These are phyloP conservation scores for Myripristis murdjan DNA, from an alignment of 2,797 vertebrate genomes.

Conservation along the genomic window DNA sequence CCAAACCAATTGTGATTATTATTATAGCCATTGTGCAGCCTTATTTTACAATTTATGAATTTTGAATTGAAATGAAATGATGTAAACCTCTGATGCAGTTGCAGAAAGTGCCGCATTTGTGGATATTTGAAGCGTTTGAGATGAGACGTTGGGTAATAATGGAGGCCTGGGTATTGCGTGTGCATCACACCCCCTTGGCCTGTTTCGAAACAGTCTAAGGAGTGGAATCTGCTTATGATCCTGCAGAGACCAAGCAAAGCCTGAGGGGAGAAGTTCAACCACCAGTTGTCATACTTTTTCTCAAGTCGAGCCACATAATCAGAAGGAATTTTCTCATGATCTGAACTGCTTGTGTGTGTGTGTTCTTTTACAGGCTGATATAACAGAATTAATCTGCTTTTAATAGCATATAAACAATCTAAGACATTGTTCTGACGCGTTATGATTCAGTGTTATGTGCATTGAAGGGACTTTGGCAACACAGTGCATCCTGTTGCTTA, in stretches of 20 bases:
- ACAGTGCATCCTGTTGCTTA: conserved; percentile 15
- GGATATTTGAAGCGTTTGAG: neutral
- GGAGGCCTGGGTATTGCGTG: neutral
- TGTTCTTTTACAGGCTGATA: neutral
- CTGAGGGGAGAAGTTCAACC: neutral
- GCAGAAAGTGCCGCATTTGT: no score
- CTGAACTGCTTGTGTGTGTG: neutral
- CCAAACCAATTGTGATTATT: neutral
- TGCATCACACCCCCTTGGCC: neutral
- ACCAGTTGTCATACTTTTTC: conserved; percentile 1
- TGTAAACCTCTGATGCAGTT: no score
- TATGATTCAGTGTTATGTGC: neutral
- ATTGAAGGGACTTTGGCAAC: neutral
- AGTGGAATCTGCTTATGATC: neutral
- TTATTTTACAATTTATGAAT: neutral
- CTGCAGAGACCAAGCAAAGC: conserved; percentile 12
- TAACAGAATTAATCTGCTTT: conserved; percentile 1
- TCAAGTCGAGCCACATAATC: neutral
- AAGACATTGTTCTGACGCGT: neutral
- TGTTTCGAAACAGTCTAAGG: neutral
- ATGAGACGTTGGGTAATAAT: neutral
- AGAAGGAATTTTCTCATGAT: conserved; percentile 21
- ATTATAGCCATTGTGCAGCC: neutral
- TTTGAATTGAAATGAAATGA: no score
- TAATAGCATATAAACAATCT: neutral